These are phyloP conservation scores for Sinosuthora webbiana DNA, from an alignment of 2,113 vertebrate species.

Conservation along the genomic window DNA sequence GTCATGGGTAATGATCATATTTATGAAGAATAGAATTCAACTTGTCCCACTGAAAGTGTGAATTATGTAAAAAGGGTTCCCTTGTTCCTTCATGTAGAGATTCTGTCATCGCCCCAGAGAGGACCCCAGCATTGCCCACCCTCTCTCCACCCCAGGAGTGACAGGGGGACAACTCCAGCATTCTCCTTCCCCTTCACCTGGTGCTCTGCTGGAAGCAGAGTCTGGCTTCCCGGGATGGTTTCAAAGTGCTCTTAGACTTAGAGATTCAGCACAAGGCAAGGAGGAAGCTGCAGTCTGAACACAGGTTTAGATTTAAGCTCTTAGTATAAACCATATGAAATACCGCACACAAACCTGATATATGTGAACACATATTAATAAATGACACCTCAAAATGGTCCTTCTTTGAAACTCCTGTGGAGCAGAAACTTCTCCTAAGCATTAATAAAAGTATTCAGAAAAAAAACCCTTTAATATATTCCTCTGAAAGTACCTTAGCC, in stretches of 20 bases:
- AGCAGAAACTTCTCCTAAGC: background rate
- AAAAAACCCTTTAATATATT: background rate
- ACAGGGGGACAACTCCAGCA: background rate
- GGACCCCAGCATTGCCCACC: background rate
- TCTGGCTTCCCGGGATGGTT: background rate
- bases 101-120: background rate
- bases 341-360: background rate
- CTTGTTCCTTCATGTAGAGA: background rate
- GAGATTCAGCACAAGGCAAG: background rate
- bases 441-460: background rate
- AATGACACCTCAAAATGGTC: background rate
- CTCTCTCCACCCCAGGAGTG: background rate
- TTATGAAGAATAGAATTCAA: background rate
- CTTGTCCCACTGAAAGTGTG: background rate
- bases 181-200: background rate
- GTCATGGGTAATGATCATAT: background rate
- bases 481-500: background rate
- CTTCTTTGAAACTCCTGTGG: background rate
- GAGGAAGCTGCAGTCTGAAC: background rate
- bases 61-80: background rate
- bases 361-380: background rate
- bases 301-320: background rate
- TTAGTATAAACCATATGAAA: background rate
- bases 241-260: background rate
- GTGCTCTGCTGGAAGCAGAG: background rate